These are phyloP conservation scores for Parazoanthus darwini DNA, from an alignment of 92 coral and sea anemone genomes.

Conservation along the genomic window DNA sequence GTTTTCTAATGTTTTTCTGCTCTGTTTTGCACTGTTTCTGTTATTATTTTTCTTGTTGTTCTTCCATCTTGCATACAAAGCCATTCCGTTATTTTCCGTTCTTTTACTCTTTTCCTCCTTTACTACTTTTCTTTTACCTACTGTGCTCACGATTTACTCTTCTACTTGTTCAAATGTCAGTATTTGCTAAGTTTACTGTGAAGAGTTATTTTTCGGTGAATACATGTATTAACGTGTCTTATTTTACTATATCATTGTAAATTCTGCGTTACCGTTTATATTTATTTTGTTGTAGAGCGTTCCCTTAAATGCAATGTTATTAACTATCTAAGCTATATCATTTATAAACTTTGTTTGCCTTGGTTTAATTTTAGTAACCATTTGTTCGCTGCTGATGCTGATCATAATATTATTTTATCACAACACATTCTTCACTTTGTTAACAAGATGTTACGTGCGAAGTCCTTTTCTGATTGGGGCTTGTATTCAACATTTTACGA, in stretches of 20 bases:
- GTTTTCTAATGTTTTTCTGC: not conserved
- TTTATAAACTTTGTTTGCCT: not conserved
- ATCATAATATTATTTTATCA: not conserved
- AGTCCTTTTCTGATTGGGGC: not conserved
- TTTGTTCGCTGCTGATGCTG: constrained; percentile 5
- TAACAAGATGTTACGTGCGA: not conserved
- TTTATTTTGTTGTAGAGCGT: not conserved
- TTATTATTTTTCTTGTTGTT: too few species aligned
- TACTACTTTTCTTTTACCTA: not conserved
- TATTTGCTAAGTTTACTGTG: not conserved
- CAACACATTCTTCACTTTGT: not conserved
- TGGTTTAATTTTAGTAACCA: not conserved
- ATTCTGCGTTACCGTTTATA: too few species aligned
- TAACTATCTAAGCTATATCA: not conserved
- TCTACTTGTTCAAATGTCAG: too few species aligned
- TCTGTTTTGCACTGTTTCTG: too few species aligned
- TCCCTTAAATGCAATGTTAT: not conserved
- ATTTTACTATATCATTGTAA: not conserved
- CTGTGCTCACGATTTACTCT: too few species aligned
- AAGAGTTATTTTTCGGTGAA: not conserved
- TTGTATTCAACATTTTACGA: not conserved
- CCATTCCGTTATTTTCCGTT: not conserved
- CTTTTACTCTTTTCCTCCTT: not conserved
- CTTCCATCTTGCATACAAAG: not conserved
- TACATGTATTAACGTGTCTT: too few species aligned